Conservation (phyloP, 2,113 vertebrate species). For the Podocnemis expansa region DNA sequence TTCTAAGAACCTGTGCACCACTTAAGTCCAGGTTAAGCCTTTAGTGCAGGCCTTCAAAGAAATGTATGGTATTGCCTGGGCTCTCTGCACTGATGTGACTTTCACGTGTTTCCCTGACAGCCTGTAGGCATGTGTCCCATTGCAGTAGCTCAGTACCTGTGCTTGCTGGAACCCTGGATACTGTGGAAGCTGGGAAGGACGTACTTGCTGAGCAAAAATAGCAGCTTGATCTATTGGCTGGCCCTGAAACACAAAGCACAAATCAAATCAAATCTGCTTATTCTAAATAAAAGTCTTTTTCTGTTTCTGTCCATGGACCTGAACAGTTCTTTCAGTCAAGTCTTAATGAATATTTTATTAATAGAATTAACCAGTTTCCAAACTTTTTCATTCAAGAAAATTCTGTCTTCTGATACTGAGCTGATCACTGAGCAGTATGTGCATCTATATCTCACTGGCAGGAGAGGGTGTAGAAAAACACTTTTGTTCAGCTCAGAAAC, state of each 20-base stretch:
- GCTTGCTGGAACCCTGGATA: slow-evolving; percentile 76
- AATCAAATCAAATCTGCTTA: neutral
- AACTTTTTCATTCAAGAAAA: neutral
- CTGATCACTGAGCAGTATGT: neutral
- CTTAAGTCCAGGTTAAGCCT: neutral
- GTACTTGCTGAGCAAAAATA: slow-evolving; percentile 72
- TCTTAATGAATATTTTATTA: neutral
- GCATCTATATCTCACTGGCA: neutral
- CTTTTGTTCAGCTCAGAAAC: neutral
- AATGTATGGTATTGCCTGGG: neutral
- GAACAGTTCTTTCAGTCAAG: neutral
- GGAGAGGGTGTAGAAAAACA: neutral
- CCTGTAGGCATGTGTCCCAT: accelerated
- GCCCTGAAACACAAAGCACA: slow-evolving; percentile 69
- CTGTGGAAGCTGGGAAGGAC: slow-evolving; percentile 67
- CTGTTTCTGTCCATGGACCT: neutral
- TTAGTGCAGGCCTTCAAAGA: neutral
- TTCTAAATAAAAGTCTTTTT: neutral
- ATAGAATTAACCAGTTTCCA: neutral
- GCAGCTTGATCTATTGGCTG: slow-evolving; percentile 75
- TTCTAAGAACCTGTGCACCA: accelerated
- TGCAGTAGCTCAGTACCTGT: slow-evolving; percentile 66
- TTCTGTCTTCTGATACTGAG: neutral
- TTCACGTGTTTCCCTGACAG: neutral
- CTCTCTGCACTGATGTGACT: neutral